These are phyloP conservation scores for Athetis lepigone DNA, from an alignment of 2,888 invertebrate genomes.

Conservation along the genomic window DNA sequence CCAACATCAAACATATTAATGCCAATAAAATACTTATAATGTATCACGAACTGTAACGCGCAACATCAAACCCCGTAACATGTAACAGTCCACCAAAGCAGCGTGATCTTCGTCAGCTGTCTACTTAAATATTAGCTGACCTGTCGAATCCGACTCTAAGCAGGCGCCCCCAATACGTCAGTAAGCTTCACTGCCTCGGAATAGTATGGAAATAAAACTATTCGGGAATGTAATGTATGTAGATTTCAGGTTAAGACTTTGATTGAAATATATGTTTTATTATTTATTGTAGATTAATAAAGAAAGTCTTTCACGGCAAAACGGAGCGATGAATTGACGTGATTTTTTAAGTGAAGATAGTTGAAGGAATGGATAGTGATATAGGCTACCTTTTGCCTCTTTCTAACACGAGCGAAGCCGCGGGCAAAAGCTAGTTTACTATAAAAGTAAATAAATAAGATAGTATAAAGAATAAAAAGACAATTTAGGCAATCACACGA, in stretches of 20 bases:
- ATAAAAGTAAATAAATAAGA: too few relatives aligned
- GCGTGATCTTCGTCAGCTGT: slow-evolving; percentile 44
- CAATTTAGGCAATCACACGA: too few relatives aligned
- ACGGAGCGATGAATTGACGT: too few relatives aligned
- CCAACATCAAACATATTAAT: not conserved
- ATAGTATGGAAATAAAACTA: slow-evolving; percentile 32
- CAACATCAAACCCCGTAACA: slow-evolving; percentile 8
- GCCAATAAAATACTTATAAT: not conserved
- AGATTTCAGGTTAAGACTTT: not conserved
- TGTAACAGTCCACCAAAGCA: slow-evolving; percentile 1
- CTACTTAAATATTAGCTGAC: slow-evolving; percentile 35
- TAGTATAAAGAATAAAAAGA: too few relatives aligned
- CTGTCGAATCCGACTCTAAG: slow-evolving; percentile 9
- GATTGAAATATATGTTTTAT: slow-evolving; percentile 27
- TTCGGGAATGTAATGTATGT: slow-evolving; percentile 6
- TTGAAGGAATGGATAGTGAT: too few relatives aligned
- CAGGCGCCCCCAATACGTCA: slow-evolving; percentile 35
- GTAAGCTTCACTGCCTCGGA: not conserved
- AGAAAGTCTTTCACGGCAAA: too few relatives aligned
- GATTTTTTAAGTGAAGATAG: too few relatives aligned
- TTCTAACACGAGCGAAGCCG: too few relatives aligned
- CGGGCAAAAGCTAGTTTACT: too few relatives aligned
- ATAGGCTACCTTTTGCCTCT: too few relatives aligned
- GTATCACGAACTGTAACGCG: not conserved
- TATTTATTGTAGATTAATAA: too few relatives aligned